Conservation (phyloP, 2,113 vertebrate species). For the Sebastes fasciatus region DNA sequence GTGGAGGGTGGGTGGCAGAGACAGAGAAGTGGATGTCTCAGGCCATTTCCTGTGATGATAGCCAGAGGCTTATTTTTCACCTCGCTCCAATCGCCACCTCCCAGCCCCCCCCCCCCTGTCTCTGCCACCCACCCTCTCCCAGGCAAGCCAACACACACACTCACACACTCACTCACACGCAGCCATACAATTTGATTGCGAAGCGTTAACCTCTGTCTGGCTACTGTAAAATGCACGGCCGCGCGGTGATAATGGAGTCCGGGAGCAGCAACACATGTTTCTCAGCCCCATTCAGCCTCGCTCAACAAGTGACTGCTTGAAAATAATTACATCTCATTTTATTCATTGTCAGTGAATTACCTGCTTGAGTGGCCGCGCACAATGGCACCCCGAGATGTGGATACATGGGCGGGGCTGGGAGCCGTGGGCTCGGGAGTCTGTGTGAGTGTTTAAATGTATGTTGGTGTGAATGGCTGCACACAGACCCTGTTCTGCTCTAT, state of each 20-base stretch:
- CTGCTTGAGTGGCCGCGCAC: slow-evolving; percentile 71
- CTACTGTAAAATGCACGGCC: slow-evolving; percentile 59
- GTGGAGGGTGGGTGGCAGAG: slow-evolving; percentile 63
- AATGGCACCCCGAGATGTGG: slow-evolving; percentile 66
- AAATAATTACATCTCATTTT: slow-evolving; percentile 80
- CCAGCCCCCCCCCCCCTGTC: background rate
- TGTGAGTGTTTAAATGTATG: slow-evolving; percentile 15
- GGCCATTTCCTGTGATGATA: slow-evolving; percentile 79
- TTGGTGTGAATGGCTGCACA: background rate
- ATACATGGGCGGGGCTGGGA: slow-evolving; percentile 47
- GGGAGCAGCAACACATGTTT: slow-evolving; percentile 69
- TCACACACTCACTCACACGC: slow-evolving; percentile 21
- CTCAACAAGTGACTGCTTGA: slow-evolving; percentile 80
- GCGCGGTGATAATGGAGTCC: slow-evolving; percentile 66
- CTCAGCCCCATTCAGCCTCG: slow-evolving; percentile 55
- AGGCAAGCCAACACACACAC: slow-evolving; percentile 22
- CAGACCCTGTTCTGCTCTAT: background rate
- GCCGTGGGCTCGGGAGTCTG: slow-evolving; percentile 11
- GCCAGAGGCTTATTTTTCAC: slow-evolving; percentile 76
- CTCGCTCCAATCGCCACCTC: slow-evolving; percentile 36
- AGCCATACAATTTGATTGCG: slow-evolving; percentile 58
- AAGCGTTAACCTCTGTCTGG: slow-evolving; percentile 67
- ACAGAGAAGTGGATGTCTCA: slow-evolving; percentile 72
- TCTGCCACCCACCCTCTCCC: slow-evolving; percentile 38
- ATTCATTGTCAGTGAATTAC: slow-evolving; percentile 81